A percentile compares a stretch with the other conserved stretches of the same genome.
These are phyloP conservation scores for Drosophila auraria DNA, from an alignment of 1,140 invertebrate species.

Conservation along the genomic window DNA sequence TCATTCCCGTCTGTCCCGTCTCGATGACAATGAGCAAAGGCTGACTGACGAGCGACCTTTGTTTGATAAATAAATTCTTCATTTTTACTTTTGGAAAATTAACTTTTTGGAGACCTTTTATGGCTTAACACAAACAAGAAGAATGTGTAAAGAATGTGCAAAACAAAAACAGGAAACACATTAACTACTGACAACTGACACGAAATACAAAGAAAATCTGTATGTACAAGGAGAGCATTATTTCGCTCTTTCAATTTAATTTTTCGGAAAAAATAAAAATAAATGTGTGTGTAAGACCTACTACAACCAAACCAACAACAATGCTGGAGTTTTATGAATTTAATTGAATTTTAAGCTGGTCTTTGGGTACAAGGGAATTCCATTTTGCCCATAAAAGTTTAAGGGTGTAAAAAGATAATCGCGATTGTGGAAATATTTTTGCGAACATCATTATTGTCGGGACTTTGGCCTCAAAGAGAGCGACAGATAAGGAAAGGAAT, in stretches of 20 bases:
- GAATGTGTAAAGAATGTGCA: slow-evolving; percentile 19
- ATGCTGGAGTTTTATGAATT: slow-evolving; percentile 34
- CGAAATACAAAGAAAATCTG: slow-evolving; percentile 59
- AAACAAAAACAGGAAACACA: slow-evolving; percentile 24
- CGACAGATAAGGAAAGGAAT: slow-evolving; percentile 57
- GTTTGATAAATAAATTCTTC: slow-evolving; percentile 58
- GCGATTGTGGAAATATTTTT: slow-evolving; percentile 65
- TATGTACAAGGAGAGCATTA: slow-evolving; percentile 66
- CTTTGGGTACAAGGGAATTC: slow-evolving; percentile 32
- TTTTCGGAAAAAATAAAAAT: slow-evolving; percentile 61
- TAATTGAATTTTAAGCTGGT: slow-evolving; percentile 48
- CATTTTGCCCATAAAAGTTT: slow-evolving; percentile 23
- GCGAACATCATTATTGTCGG: slow-evolving; percentile 76
- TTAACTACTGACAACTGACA: slow-evolving; percentile 58
- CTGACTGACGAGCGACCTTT: slow-evolving; percentile 44
- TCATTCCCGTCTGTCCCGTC: slow-evolving; percentile 71
- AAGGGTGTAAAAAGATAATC: slow-evolving; percentile 36
- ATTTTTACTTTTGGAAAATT: slow-evolving; percentile 63
- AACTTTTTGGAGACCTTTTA: slow-evolving; percentile 72
- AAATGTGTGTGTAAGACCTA: slow-evolving; percentile 61
- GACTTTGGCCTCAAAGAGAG: slow-evolving; percentile 28
- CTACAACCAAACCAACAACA: slow-evolving; percentile 45
- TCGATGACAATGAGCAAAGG: slow-evolving; percentile 62
- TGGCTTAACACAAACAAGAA: slow-evolving; percentile 51
- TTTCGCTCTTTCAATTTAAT: slow-evolving; percentile 66